phyloP scores from a whole-genome alignment of 2,113 vertebrate species.

The Calyptommatus sinebrachiatus region DNA sequence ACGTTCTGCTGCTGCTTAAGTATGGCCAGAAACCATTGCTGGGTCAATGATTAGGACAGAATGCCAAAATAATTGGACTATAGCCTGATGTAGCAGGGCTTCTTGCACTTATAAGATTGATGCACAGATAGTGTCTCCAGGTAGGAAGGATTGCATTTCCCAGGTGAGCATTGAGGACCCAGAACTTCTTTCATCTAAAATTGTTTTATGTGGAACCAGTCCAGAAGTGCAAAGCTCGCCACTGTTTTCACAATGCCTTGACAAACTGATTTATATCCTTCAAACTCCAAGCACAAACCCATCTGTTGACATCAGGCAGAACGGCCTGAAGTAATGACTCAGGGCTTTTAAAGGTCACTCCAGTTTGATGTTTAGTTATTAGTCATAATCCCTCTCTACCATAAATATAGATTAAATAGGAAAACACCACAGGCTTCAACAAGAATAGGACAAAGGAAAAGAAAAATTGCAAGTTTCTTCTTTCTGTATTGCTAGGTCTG shows the following conservation, averaged over 20 bases:
- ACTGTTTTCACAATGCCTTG: conserved; percentile 60
- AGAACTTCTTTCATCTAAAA: conserved; percentile 13
- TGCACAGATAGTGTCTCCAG: no score
- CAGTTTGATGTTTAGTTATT: conserved; percentile 78
- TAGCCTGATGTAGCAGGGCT: no score
- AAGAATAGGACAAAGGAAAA: conserved; percentile 68
- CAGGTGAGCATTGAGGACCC: conserved; percentile 12
- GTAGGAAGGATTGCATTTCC: not conserved
- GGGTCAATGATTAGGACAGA: no score
- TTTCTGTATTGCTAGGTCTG: conserved; percentile 61
- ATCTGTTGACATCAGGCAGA: conserved; percentile 77
- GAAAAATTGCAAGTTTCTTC: conserved; percentile 69
- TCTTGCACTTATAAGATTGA: no score
- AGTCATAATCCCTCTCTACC: conserved; percentile 75
- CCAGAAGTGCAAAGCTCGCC: conserved; percentile 44
- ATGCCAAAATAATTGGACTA: no score
- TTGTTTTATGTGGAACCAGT: conserved; percentile 49
- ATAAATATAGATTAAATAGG: conserved; percentile 80
- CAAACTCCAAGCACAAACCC: conserved; percentile 68
- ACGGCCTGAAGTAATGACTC: conserved; percentile 75
- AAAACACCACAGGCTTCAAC: conserved; percentile 68
- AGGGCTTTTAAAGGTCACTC: conserved; percentile 76
- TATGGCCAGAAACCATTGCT: no score
- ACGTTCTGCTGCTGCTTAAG: no score
- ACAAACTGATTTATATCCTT: conserved; percentile 70